Evolutionary conservation across 2,888 invertebrate species (phyloP).

Genomic region (Agrenia bidenticulata): DNA sequence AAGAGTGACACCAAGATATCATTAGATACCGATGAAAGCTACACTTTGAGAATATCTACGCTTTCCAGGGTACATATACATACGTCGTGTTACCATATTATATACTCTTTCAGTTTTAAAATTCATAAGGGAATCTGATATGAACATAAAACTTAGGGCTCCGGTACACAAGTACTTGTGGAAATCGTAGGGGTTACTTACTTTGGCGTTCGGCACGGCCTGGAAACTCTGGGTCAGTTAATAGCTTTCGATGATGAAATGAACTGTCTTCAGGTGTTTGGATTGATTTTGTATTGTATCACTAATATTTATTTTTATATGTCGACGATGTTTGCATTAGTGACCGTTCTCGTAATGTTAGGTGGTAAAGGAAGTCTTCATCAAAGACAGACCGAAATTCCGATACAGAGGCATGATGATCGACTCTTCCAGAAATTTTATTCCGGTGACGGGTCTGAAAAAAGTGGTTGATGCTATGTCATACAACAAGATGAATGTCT

Average conservation of each 20-base stretch:
- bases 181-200: slow-evolving; percentile 50
- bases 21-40: slow-evolving; percentile 49
- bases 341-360: too few species aligned
- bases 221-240: slow-evolving; percentile 68
- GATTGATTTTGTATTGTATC: too few species aligned
- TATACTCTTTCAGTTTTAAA: too few species aligned
- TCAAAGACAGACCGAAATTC: slow-evolving; percentile 6
- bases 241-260: slow-evolving; percentile 70
- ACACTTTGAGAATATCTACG: slow-evolving; percentile 44
- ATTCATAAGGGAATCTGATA: too few species aligned
- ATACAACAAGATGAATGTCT: slow-evolving; percentile 83
- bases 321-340: too few species aligned
- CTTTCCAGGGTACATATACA: slow-evolving; percentile 44
- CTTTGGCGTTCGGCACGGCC: slow-evolving; percentile 48
- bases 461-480: slow-evolving; percentile 85
- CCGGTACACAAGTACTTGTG: too few species aligned
- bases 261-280: too few species aligned
- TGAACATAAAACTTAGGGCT: too few species aligned
- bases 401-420: slow-evolving; percentile 83
- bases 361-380: too few species aligned
- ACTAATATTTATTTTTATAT: too few species aligned
- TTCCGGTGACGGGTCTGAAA: slow-evolving; percentile 67
- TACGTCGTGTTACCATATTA: too few species aligned
- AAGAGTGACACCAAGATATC: slow-evolving; percentile 45
- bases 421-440: slow-evolving; percentile 88